Evolutionary conservation across 2,113 vertebrate genomes (phyloP).

Genomic region (Petromus typicus): DNA sequence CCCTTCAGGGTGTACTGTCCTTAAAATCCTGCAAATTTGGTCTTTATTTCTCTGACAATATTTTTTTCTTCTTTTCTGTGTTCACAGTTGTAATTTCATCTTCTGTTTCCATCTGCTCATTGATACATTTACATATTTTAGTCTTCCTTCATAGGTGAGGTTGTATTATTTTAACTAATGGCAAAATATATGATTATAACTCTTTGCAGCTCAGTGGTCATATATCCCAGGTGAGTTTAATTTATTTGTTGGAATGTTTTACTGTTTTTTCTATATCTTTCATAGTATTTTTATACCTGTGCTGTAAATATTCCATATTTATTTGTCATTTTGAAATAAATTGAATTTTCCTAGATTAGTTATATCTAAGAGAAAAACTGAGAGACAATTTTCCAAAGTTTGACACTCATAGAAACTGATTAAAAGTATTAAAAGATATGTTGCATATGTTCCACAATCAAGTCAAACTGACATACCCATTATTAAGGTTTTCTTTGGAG

Average conservation of each 20-base stretch:
- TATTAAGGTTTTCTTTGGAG: neutral
- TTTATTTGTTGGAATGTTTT: neutral
- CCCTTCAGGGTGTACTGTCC: neutral
- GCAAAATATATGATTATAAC: neutral
- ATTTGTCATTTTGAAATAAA: slow-evolving; percentile 17
- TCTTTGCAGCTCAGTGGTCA: neutral
- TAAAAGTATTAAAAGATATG: neutral
- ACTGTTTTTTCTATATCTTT: neutral
- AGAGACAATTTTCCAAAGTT: neutral
- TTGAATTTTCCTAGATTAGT: neutral
- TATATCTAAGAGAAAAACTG: neutral
- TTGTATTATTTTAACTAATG: neutral
- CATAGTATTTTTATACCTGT: neutral
- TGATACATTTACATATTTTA: neutral
- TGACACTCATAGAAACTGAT: neutral
- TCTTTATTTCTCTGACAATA: neutral
- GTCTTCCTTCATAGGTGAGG: neutral
- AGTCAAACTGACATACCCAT: neutral
- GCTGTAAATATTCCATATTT: neutral
- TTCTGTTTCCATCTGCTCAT: neutral
- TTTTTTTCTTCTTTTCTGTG: neutral
- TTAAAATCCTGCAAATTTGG: neutral
- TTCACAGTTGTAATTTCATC: neutral
- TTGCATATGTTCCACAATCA: neutral
- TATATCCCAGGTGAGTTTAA: neutral